phyloP scores from a whole-genome alignment of 2,888 invertebrate genomes.

The Napeogenes sylphis region DNA sequence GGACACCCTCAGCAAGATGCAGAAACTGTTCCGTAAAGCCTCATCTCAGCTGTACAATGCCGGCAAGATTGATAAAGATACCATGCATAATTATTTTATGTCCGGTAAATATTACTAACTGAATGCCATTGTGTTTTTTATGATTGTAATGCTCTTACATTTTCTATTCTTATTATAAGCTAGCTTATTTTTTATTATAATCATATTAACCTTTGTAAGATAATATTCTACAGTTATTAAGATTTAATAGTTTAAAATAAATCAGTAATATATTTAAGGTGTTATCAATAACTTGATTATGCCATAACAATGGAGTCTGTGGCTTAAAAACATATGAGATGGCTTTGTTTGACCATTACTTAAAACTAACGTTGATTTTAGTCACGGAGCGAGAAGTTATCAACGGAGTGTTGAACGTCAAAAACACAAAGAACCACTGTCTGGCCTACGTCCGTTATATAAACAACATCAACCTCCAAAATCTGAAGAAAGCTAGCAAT shows the following conservation, averaged over 20 bases:
- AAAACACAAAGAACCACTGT: conserved; percentile 96
- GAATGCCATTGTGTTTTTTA: no score
- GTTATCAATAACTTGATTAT: no score
- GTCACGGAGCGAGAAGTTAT: conserved; percentile 99
- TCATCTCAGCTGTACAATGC: conserved; percentile 89
- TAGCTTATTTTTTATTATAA: no score
- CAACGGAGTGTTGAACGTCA: conserved; percentile 94
- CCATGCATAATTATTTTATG: conserved; percentile 99
- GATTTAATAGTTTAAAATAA: no score
- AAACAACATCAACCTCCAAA: conserved; percentile 97
- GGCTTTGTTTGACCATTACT: background rate
- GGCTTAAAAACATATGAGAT: no score
- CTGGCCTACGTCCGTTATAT: conserved; percentile 96
- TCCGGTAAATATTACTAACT: conserved; percentile 81
- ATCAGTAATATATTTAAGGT: no score
- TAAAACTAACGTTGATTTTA: conserved; percentile 52
- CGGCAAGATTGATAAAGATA: conserved; percentile 92
- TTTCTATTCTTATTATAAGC: background rate
- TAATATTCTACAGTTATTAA: no score
- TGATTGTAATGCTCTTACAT: no score
- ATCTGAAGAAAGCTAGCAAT: conserved; percentile 94
- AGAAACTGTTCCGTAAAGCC: conserved; percentile 94
- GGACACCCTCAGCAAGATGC: conserved; percentile 97
- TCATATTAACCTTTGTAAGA: no score
- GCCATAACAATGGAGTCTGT: no score